Evolutionary conservation across 2,888 invertebrate species (phyloP).

Genomic region (Dusona sp.): DNA sequence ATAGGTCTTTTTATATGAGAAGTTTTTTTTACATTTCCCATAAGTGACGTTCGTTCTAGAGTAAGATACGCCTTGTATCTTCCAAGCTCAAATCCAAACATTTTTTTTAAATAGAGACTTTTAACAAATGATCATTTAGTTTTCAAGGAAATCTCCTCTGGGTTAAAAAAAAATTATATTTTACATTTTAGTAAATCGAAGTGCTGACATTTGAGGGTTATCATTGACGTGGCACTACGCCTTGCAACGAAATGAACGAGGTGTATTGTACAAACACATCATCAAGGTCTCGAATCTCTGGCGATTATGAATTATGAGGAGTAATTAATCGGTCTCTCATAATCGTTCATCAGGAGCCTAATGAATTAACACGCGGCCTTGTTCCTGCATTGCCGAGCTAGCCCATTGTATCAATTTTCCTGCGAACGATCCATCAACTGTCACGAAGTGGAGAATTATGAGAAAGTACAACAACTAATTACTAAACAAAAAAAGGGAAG

Average conservation of each 20-base stretch:
- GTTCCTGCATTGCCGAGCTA: conserved; percentile 24
- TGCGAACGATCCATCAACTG: conserved; percentile 67
- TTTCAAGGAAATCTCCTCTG: too few species aligned
- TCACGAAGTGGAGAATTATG: conserved; percentile 25
- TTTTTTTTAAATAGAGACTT: background rate
- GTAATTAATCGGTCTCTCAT: conserved; percentile 61
- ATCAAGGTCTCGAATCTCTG: conserved; percentile 37
- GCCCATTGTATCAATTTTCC: conserved; percentile 65
- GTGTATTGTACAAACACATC: background rate
- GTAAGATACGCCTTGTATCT: background rate
- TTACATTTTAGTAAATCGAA: background rate
- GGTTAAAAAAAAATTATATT: too few species aligned
- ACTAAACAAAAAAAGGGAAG: conserved; percentile 37
- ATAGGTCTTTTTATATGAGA: background rate
- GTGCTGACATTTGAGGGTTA: conserved; percentile 9
- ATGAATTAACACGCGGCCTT: conserved; percentile 68
- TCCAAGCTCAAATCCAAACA: background rate
- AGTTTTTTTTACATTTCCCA: background rate
- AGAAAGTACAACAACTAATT: conserved; percentile 49
- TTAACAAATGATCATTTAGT: too few species aligned
- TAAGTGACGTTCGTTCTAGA: background rate
- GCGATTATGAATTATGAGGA: conserved; percentile 43
- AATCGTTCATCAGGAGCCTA: conserved; percentile 66
- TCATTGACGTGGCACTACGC: background rate
- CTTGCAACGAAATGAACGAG: background rate